Evolutionary conservation across 2,113 vertebrate genomes (phyloP).

Genomic region (Ochotona curzoniae): DNA sequence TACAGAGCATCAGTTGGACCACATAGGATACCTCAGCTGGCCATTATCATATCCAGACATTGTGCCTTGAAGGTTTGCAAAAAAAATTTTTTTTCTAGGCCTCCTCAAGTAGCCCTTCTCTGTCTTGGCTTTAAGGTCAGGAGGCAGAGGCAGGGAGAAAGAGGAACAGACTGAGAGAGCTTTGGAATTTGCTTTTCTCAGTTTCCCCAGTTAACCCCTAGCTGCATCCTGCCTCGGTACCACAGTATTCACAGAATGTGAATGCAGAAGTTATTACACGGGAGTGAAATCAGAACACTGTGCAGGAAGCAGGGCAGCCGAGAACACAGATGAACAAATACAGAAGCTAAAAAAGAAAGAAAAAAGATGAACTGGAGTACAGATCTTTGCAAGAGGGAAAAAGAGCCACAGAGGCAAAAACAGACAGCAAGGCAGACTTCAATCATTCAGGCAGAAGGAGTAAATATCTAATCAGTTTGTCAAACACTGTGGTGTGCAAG

Average conservation of each 20-base stretch:
- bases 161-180: no score
- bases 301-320: background rate
- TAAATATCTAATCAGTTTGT: constrained; percentile 29
- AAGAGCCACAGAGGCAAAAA: background rate
- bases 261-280: background rate
- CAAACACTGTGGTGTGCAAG: background rate
- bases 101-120: no score
- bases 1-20: background rate
- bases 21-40: background rate
- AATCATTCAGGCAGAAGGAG: constrained; percentile 32
- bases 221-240: background rate
- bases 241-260: background rate
- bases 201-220: no score
- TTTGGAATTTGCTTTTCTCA: no score
- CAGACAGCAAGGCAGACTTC: background rate
- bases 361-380: background rate
- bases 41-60: no score
- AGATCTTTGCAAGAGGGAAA: background rate
- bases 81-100: no score
- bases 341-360: background rate
- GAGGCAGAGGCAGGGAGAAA: no score
- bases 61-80: no score
- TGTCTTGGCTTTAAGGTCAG: no score
- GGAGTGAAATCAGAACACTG: background rate
- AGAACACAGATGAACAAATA: background rate